Base-by-base conservation (phyloP, 2,888 invertebrate genomes). In the Rhopalosiphum nymphaeae region DNA sequence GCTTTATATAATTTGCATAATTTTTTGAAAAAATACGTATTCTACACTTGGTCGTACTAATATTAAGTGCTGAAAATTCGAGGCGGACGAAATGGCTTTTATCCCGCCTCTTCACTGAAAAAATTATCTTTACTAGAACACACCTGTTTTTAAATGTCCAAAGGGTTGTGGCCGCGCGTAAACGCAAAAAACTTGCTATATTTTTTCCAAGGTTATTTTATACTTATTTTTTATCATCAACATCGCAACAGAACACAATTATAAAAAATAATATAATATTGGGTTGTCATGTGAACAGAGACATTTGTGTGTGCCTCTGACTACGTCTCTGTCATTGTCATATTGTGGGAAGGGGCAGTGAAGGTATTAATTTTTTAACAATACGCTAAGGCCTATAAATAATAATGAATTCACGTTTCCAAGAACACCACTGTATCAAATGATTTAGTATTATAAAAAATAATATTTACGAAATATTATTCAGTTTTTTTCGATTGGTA, bases 1-100 rank as follows among this genome's bases (percentile, higher is more conserved):
- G 46, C 7, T 86, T 86, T 86, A 86, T 86, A 49, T 29, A 86
- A 86, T 86, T 86, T 86, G 86, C 86, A 86, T 86, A 46, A 49
- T 86, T 86, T 86, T 46, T 49, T 29, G 46, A 49, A 44, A 84
- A 86, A 46, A 86, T 29, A 16, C 16, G 44, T 29, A 86, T 49
- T 46, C 29, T 29, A 86, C 46, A 29, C 46, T 29, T 29, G 46
- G 42, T 46, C n/a, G 49, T 86, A 86, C 86, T 86, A 86, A 86
- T 86, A 86, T 86, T 86, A 29, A 46, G 86, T 86, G 86, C 49
- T 16, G 29, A 86, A 44, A 86, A 86, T 46, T 46, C 46, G 16
- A 46, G 46, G 29, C 46, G 29, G 49, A 29, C 46, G 46, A 86
- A 86, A 86, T 49, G 46, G 46, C 7, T 86, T 86, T 86, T 86